Evolutionary conservation across 2,797 vertebrate species (phyloP).

Genomic region (Anabacerthia variegaticeps): DNA sequence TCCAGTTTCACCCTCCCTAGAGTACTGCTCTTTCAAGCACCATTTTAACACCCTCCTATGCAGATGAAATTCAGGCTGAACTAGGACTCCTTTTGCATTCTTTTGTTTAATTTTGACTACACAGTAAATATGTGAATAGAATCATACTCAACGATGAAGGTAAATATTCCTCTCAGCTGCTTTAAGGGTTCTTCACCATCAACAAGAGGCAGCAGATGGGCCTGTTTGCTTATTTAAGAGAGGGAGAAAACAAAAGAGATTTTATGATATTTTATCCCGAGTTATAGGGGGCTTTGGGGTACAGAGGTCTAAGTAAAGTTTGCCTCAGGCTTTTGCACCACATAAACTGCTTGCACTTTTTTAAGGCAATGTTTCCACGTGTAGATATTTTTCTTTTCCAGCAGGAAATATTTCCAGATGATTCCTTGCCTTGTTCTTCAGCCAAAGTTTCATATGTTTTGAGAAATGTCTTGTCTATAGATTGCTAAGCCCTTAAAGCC

Average conservation of each 20-base stretch:
- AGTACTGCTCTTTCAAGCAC: slow-evolving; percentile 37
- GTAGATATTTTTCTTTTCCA: background rate
- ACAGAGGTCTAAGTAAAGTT: background rate
- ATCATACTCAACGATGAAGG: background rate
- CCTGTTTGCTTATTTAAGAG: background rate
- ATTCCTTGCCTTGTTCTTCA: background rate
- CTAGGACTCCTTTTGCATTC: slow-evolving; percentile 1
- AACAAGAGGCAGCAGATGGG: slow-evolving; percentile 16
- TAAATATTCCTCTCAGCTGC: background rate
- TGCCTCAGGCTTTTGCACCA: background rate
- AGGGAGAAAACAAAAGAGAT: background rate
- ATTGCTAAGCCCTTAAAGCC: background rate
- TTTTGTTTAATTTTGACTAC: slow-evolving; percentile 34
- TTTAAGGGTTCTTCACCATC: slow-evolving; percentile 19
- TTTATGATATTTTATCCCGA: background rate
- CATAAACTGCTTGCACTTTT: background rate
- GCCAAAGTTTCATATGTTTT: background rate
- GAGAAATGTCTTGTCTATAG: background rate
- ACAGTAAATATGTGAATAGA: slow-evolving; percentile 12
- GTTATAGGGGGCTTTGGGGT: background rate
- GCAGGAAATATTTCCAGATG: background rate
- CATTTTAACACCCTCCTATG: slow-evolving; percentile 3
- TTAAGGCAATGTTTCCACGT: background rate
- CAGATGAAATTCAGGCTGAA: slow-evolving; percentile 6
- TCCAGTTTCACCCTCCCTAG: slow-evolving; percentile 1